Evolutionary conservation across 1,140 invertebrate genomes (phyloP), one percentile per base, ranked within the genome.

Genomic region (Holcopasites calliopsidis): DNA sequence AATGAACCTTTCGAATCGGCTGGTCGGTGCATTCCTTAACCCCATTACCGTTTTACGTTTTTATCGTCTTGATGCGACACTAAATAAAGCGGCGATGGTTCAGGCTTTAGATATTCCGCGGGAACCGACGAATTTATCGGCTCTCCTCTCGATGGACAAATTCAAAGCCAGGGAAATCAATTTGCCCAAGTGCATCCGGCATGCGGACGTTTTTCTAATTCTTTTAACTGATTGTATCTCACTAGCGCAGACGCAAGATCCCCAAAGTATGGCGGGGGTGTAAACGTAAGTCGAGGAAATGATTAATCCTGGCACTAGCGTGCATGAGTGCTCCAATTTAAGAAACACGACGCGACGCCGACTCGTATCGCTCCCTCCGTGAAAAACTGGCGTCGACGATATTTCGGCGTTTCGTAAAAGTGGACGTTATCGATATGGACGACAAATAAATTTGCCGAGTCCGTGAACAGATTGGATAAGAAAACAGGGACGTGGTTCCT

Each of bases 381-480:
- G 26, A 13, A 44, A 69, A 57, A 4, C 5, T 13, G 21, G 10
- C 13, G 21, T 23, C 26, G 21, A 18, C 35, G 49, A 68, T n/a
- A n/a, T n/a, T 35, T 42, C 23, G 11, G 16, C 28, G 54, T 1
- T 4, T 13, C 8, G 33, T 35, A n/a, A 13, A 10, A 13, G 49
- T 31, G 31, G 52, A 52, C 49, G 40, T 35, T 69, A 49, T 57
- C 54, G 28, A 64, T 21, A 26, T 42, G 11, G 28, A 13, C 18
- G 64, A 11, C 21, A 47, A 66, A 47, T 82, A 52, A 76, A 76
- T 66, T 72, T 44, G 65, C 52, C 70, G 52, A 38, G 13, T 52
- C 35, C 13, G 42, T 40, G 40, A 38, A 26, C 61, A 74, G 72
- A 79, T n/a, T 64, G 72, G 33, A 44, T 64, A 64, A 58, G 40